Conservation (phyloP, 2,888 invertebrate species). For the Coelogynopora nodosa region DNA sequence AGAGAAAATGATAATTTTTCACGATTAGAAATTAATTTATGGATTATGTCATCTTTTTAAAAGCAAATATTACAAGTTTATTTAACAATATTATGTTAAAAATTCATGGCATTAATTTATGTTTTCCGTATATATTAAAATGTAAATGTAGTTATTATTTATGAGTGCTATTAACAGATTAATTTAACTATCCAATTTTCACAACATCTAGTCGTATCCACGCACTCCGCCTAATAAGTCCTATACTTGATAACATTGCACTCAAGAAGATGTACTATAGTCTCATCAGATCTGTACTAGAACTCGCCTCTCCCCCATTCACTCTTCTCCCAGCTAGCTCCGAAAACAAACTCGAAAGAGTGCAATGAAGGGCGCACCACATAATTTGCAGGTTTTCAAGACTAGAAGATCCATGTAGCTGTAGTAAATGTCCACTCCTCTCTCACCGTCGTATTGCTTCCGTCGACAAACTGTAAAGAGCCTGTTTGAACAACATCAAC, state of each 20-base stretch:
- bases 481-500: constrained; percentile 1
- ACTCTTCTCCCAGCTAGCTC: background rate
- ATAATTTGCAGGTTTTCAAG: background rate
- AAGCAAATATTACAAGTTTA: too few species aligned
- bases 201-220: background rate
- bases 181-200: background rate
- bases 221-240: background rate
- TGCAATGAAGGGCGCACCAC: background rate
- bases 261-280: background rate
- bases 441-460: background rate
- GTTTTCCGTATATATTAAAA: too few species aligned
- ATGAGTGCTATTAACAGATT: too few species aligned
- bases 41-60: too few species aligned
- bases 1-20: too few species aligned
- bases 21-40: too few species aligned
- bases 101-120: too few species aligned
- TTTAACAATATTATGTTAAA: too few species aligned
- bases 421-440: background rate
- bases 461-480: background rate
- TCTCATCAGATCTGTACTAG: background rate
- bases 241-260: constrained; percentile 1
- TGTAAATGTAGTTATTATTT: too few species aligned
- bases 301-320: background rate
- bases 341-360: constrained; percentile 17
- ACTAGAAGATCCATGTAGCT: background rate